Conservation (phyloP, 2,888 invertebrate species). For the Aphidius colemani region DNA sequence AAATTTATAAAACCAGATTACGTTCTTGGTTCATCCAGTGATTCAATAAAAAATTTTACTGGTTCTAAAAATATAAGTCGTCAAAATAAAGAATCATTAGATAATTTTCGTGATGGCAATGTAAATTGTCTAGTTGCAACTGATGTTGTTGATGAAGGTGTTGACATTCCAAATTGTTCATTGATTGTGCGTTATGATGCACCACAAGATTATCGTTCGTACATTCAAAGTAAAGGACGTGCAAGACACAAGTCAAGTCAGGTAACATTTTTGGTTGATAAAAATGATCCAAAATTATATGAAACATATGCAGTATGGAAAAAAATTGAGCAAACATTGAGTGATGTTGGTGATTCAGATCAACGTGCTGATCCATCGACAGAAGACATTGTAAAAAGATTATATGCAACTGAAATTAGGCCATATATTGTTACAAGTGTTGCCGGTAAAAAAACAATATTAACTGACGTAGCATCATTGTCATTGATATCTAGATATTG, state of each 20-base stretch:
- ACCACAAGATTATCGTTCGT: conserved; percentile 76
- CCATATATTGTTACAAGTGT: conserved; percentile 59
- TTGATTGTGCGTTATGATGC: conserved; percentile 77
- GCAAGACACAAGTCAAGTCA: conserved; percentile 72
- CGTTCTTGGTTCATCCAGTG: conserved; percentile 70
- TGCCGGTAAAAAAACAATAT: conserved; percentile 42
- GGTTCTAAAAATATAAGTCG: conserved; percentile 65
- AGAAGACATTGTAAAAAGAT: conserved; percentile 62
- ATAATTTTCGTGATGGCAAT: conserved; percentile 65
- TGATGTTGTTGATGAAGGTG: conserved; percentile 87
- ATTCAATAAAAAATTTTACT: conserved; percentile 65
- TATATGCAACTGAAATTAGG: conserved; percentile 64
- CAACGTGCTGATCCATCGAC: conserved; percentile 63
- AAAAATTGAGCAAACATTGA: conserved; percentile 64
- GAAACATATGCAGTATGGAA: conserved; percentile 61
- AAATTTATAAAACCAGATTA: conserved; percentile 71
- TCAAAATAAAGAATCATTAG: conserved; percentile 63
- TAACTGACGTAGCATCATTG: conserved; percentile 68
- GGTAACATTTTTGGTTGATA: conserved; percentile 62
- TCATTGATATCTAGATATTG: conserved; percentile 82
- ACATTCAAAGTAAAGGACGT: conserved; percentile 89
- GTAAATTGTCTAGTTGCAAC: conserved; percentile 74
- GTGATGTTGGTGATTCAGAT: conserved; percentile 64
- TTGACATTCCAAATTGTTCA: conserved; percentile 83
- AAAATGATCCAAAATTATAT: conserved; percentile 47